These are phyloP conservation scores for Cyprinus carpio DNA, from an alignment of 2,113 vertebrate genomes.

Conservation along the genomic window DNA sequence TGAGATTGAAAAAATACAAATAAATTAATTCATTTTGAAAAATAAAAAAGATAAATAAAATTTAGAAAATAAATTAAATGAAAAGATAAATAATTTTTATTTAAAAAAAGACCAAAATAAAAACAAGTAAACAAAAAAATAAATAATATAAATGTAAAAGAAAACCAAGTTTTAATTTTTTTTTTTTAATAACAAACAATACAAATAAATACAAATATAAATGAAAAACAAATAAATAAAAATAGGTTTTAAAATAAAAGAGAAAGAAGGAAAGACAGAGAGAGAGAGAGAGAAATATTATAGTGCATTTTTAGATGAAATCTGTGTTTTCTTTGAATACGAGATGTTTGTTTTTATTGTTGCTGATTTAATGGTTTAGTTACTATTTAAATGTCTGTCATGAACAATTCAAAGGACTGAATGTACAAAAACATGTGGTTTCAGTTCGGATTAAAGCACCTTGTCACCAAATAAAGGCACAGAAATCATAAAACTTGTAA, in stretches of 20 bases:
- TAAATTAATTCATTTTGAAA: too few relatives aligned
- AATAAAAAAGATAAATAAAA: too few relatives aligned
- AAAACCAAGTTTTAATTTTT: too few relatives aligned
- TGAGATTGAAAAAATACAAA: not conserved
- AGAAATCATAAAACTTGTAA: not conserved
- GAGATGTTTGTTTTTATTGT: not conserved
- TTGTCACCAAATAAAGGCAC: not conserved
- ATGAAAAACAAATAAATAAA: not conserved
- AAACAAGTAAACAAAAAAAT: too few relatives aligned
- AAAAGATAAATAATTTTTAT: too few relatives aligned
- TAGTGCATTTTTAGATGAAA: not conserved
- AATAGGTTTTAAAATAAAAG: not conserved
- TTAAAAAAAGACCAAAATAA: too few relatives aligned
- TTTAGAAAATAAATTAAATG: too few relatives aligned
- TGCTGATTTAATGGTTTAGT: not conserved
- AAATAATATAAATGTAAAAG: too few relatives aligned
- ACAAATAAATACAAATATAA: too few relatives aligned
- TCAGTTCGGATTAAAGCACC: not conserved
- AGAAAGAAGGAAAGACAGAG: too few relatives aligned
- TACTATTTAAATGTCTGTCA: not conserved
- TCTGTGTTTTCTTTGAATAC: not conserved
- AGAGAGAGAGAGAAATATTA: too few relatives aligned
- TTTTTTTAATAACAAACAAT: too few relatives aligned
- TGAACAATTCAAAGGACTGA: not conserved
- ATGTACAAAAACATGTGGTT: not conserved